Base-by-base conservation (phyloP, 53 echinoderm and acorn worm species). In the Patiria pectinifera region DNA sequence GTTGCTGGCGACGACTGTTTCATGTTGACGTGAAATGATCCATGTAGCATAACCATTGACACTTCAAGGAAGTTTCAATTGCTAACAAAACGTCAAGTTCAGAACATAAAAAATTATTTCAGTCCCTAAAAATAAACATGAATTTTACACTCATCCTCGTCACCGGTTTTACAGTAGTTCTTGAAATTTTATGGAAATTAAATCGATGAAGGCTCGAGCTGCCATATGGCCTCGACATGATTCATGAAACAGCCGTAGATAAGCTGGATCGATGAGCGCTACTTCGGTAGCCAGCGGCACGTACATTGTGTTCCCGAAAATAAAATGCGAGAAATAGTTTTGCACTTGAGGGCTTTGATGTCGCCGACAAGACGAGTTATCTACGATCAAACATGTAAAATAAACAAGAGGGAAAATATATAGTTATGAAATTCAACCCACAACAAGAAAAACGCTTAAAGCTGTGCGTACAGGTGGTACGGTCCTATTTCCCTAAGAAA, bases 341-440 rank as follows among this genome's bases (percentile, higher is more conserved):
- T 77, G 53, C 77, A 76, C 76, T 35, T 25, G 24, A 35, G 13
- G 6, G 2, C 87, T 87, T 87, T 87, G 87, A 87, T 77, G 87
- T 87, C 48, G 5, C 87, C 87, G 87, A 22, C 60, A 13, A 48
- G 76, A 78, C 87, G 15, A 77, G 87, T 87, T 77, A 87, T 87
- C 87, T 77, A 18, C 76, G 60, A 87, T 87, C 87, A 87, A 87
- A 87, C 87, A 87, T 87, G 87, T 53, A 87, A 87, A 87, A 87
- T 87, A 87, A 87, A 87, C 76, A 87, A 22, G 78, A 35, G 12
- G 12, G 82, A 21, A 60, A 87, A 76, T 35, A 87, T 85, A 79
- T 79, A 79, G 62, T 63, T 85, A 59, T 85, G 85, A 60, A 85
- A 85, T 85, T 69, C 45, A 69, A 66, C 66, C 47, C 59, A 66